Percentiles rank a stretch among this genome's conserved stretches.
These are phyloP conservation scores for Chondrosia reniformis DNA, from an alignment of 37 sponge, comb jelly and placozoan species.

Conservation along the genomic window DNA sequence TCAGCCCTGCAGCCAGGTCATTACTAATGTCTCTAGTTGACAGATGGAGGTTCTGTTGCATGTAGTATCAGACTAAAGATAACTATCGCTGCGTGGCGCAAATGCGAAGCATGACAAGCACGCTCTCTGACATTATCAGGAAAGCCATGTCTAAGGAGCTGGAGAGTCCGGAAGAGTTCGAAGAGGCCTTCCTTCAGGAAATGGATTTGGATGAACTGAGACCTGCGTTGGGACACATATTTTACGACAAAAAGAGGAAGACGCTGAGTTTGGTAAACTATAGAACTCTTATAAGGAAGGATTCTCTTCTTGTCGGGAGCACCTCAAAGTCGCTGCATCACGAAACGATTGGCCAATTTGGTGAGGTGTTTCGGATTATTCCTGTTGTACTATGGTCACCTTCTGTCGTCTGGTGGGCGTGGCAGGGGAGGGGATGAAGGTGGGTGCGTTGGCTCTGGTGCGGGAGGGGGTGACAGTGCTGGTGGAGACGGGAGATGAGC, in stretches of 20 bases:
- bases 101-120: background rate
- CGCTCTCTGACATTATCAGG: background rate
- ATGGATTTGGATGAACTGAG: slow-evolving; percentile 2
- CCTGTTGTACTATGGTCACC: background rate
- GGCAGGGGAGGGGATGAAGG: slow-evolving; percentile 61
- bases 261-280: slow-evolving; percentile 40
- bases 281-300: slow-evolving; percentile 17
- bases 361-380: background rate
- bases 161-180: background rate
- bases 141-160: background rate
- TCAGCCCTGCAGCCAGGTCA: background rate
- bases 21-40: background rate
- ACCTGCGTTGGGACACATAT: slow-evolving; percentile 13
- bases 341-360: slow-evolving; percentile 64
- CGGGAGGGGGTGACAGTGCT: slow-evolving; percentile 21
- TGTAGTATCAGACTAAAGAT: background rate
- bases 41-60: too few species aligned
- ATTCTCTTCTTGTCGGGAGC: slow-evolving; percentile 43
- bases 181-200: background rate
- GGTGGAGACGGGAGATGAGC: slow-evolving; percentile 30
- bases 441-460: slow-evolving; percentile 51
- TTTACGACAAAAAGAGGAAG: slow-evolving; percentile 19
- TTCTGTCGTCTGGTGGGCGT: background rate
- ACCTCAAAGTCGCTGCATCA: slow-evolving; percentile 32
- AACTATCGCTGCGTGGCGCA: background rate